These are phyloP conservation scores for Augochlorella aurata DNA, from an alignment of 2,888 invertebrate genomes.

Conservation along the genomic window DNA sequence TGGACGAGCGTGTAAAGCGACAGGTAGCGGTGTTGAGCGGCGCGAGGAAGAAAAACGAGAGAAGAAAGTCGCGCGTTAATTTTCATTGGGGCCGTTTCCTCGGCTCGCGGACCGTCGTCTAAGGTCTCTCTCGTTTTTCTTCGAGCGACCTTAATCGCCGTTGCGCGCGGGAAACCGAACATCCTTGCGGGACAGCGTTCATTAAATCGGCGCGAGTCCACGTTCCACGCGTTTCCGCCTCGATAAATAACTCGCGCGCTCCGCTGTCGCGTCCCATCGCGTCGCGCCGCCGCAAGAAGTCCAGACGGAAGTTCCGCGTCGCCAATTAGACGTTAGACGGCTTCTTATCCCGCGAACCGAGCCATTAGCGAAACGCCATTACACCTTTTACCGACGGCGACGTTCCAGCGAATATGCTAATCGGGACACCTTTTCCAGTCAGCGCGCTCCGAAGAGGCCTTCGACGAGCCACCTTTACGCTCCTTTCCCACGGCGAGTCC, in stretches of 20 bases:
- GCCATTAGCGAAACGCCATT: constrained; percentile 48
- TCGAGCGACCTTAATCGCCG: not conserved
- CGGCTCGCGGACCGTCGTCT: not conserved
- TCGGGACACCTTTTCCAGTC: constrained; percentile 27
- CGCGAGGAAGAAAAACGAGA: constrained; percentile 4
- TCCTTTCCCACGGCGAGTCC: constrained; percentile 22
- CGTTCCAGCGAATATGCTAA: constrained; percentile 55
- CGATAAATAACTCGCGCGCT: constrained; percentile 40
- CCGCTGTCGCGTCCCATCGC: not conserved
- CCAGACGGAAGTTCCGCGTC: constrained; percentile 64
- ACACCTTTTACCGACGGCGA: constrained; percentile 37
- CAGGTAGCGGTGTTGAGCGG: not conserved
- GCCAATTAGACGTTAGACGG: constrained; percentile 64
- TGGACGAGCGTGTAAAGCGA: not conserved
- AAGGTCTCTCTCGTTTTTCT: constrained; percentile 2
- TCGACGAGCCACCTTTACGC: constrained; percentile 10
- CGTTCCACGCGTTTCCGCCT: constrained; percentile 23
- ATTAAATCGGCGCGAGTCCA: constrained; percentile 15
- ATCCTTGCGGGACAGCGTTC: constrained; percentile 16
- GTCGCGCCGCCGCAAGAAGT: constrained; percentile 46
- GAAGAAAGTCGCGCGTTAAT: constrained; percentile 3
- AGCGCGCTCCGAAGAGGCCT: not conserved
- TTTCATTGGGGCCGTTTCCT: not conserved
- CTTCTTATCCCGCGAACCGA: constrained; percentile 39
- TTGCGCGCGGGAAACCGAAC: constrained; percentile 4